Percentiles rank a stretch among this genome's conserved stretches.
These are phyloP conservation scores for Rhopalosiphum nymphaeae DNA, from an alignment of 2,888 invertebrate genomes.

Conservation along the genomic window DNA sequence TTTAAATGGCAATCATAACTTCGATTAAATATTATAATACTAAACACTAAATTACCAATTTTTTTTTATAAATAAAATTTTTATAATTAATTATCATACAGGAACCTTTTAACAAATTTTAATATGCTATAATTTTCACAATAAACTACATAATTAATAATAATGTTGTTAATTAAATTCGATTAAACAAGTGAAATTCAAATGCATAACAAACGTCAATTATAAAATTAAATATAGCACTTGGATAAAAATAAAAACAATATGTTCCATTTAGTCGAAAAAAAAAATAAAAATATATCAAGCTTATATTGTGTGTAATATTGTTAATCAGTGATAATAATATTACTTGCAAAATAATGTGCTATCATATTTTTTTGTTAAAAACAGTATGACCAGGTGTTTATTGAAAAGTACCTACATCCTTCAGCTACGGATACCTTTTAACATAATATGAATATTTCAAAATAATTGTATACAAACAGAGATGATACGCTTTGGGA, in stretches of 20 bases:
- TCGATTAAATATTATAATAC: neutral
- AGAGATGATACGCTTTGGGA: neutral
- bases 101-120: neutral
- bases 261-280: neutral
- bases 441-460: neutral
- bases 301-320: neutral
- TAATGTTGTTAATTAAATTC: neutral
- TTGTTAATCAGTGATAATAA: neutral
- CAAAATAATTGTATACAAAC: conserved; percentile 1
- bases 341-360: neutral
- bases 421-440: neutral
- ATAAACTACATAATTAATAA: neutral
- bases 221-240: neutral
- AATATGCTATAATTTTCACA: neutral
- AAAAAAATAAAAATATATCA: neutral
- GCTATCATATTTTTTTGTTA: neutral
- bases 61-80: neutral
- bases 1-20: neutral
- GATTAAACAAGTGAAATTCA: neutral
- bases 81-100: too few relatives aligned
- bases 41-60: neutral
- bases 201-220: neutral
- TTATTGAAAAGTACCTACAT: neutral
- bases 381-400: neutral
- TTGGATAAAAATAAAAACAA: neutral